phyloP scores from a whole-genome alignment of 2,797 vertebrate genomes.

The Diplodus puntazzo region DNA sequence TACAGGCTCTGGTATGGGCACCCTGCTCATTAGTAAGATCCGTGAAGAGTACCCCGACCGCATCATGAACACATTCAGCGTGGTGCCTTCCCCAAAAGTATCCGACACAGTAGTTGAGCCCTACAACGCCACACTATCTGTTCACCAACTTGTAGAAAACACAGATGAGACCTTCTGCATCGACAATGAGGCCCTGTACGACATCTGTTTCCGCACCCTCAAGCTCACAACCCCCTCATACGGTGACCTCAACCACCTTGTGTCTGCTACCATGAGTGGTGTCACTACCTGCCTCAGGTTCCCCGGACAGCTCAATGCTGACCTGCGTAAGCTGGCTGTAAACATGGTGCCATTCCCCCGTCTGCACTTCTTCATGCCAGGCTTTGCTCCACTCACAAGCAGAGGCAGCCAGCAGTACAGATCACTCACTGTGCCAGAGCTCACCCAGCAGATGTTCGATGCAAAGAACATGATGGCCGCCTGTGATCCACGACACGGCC shows the following conservation, averaged over 20 bases:
- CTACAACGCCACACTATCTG: slow-evolving; percentile 88
- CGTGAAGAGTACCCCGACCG: slow-evolving; percentile 89
- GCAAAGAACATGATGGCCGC: slow-evolving; percentile 91
- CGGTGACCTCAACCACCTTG: slow-evolving; percentile 88
- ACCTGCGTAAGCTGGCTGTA: slow-evolving; percentile 87
- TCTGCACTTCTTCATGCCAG: slow-evolving; percentile 90
- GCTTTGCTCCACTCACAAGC: slow-evolving; percentile 89
- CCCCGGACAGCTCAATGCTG: slow-evolving; percentile 89
- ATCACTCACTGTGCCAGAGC: slow-evolving; percentile 87
- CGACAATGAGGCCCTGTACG: slow-evolving; percentile 88
- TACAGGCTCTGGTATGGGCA: slow-evolving; percentile 88
- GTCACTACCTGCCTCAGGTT: slow-evolving; percentile 90
- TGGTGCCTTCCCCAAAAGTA: slow-evolving; percentile 89
- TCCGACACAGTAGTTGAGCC: slow-evolving; percentile 90
- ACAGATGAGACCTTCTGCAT: slow-evolving; percentile 90
- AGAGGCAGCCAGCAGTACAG: slow-evolving; percentile 89
- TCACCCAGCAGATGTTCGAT: slow-evolving; percentile 90
- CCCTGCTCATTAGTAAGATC: slow-evolving; percentile 89
- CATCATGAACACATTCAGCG: slow-evolving; percentile 90
- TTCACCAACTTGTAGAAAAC: slow-evolving; percentile 89
- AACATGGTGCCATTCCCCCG: slow-evolving; percentile 91
- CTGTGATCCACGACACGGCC: slow-evolving; percentile 88
- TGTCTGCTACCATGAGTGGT: slow-evolving; percentile 89
- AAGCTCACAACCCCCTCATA: slow-evolving; percentile 89
- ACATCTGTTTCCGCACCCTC: slow-evolving; percentile 90